Percentiles rank a stretch among this genome's conserved stretches.
Conservation (phyloP, 2,888 invertebrate genomes). For the Lasioglossum lativentre region DNA sequence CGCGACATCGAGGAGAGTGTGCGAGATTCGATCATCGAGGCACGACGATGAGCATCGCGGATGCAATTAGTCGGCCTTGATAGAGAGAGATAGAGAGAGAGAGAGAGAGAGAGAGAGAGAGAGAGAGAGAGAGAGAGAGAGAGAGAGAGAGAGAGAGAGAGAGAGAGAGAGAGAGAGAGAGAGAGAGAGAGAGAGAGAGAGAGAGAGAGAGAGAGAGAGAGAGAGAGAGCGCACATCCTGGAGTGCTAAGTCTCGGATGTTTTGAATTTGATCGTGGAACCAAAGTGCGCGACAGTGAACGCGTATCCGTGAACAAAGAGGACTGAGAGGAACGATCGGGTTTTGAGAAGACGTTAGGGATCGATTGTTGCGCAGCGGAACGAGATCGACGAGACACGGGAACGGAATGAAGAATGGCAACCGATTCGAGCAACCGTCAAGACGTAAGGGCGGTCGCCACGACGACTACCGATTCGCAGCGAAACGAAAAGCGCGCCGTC, state of each 20-base stretch:
- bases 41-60: conserved; percentile 32
- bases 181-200: no score
- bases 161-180: no score
- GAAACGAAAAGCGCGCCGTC: conserved; percentile 80
- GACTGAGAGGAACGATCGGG: neutral
- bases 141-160: no score
- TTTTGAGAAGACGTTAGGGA: neutral
- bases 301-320: neutral
- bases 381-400: conserved; percentile 49
- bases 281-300: neutral
- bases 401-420: conserved; percentile 84
- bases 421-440: conserved; percentile 81
- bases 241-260: neutral
- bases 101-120: no score
- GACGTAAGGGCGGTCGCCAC: conserved; percentile 80
- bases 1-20: conserved; percentile 45
- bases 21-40: conserved; percentile 60
- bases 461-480: conserved; percentile 79
- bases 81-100: no score
- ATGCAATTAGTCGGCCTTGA: conserved; percentile 29
- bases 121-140: no score
- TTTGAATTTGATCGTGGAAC: neutral
- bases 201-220: no score
- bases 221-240: no score
- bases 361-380: conserved; percentile 52